Percentiles rank a stretch among this genome's conserved stretches.
Conservation (phyloP, 2,113 vertebrate genomes). For the Macquaria ambigua region DNA sequence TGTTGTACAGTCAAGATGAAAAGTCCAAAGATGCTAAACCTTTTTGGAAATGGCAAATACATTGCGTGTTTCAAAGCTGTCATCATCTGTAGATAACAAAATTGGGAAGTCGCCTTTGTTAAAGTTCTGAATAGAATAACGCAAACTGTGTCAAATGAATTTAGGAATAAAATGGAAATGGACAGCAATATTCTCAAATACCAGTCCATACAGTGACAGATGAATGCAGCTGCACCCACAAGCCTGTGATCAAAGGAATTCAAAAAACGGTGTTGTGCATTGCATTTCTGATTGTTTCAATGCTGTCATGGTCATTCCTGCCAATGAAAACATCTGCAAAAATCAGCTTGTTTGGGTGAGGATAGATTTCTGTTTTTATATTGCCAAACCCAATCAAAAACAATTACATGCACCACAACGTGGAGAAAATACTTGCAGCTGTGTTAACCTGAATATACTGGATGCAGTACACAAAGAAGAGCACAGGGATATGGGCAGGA, state of each 20-base stretch:
- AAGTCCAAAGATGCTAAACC: background rate
- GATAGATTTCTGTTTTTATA: constrained; percentile 36
- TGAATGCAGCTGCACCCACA: constrained; percentile 16
- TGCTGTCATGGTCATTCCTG: constrained; percentile 18
- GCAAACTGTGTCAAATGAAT: constrained; percentile 9
- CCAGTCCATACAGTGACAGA: constrained; percentile 9
- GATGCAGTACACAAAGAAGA: constrained; percentile 35
- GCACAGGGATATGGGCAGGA: constrained; percentile 24
- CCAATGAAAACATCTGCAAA: constrained; percentile 58
- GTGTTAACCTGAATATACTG: constrained; percentile 36
- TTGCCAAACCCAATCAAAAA: constrained; percentile 56
- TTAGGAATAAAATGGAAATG: constrained; percentile 15
- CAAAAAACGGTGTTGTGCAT: constrained; percentile 10
- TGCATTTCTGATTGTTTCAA: constrained; percentile 25
- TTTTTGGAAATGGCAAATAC: constrained; percentile 21
- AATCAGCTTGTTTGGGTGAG: constrained; percentile 24
- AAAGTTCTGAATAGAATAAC: constrained; percentile 4
- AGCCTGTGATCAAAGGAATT: constrained; percentile 21
- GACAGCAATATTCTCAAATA: constrained; percentile 21
- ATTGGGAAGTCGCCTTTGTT: constrained; percentile 8
- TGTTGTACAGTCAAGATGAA: background rate
- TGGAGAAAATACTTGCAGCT: constrained; percentile 49
- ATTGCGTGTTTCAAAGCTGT: background rate
- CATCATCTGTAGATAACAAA: constrained; percentile 1
- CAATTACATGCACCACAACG: constrained; percentile 44